phyloP scores from a whole-genome alignment of 2,888 invertebrate genomes.

The Hydriomena furcata region DNA sequence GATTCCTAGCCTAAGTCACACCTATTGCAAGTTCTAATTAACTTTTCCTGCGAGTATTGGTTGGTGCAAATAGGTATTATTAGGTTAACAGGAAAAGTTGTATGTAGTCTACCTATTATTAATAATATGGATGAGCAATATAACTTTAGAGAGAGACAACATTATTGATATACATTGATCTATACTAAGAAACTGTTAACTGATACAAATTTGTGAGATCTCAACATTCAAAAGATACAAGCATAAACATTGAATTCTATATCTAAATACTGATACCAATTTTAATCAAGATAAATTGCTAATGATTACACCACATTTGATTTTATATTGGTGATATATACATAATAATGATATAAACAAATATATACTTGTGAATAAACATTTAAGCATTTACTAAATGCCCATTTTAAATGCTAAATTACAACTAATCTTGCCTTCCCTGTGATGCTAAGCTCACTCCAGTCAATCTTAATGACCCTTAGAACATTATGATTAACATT shows the following conservation, averaged over 20 bases:
- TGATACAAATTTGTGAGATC: conserved; percentile 22
- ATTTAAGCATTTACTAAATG: conserved; percentile 18
- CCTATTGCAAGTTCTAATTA: too few relatives aligned
- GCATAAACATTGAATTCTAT: conserved; percentile 24
- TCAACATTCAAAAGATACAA: conserved; percentile 19
- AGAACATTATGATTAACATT: conserved; percentile 13
- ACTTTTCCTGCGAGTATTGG: too few relatives aligned
- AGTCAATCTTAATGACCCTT: conserved; percentile 28
- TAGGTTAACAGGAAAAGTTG: too few relatives aligned
- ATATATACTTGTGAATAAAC: conserved; percentile 13
- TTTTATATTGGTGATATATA: too few relatives aligned
- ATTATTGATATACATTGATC: too few relatives aligned
- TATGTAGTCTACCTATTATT: too few relatives aligned
- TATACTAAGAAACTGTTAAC: background rate
- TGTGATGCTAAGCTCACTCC: conserved; percentile 37
- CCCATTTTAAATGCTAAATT: too few relatives aligned
- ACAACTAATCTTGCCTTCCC: conserved; percentile 30
- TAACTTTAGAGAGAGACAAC: too few relatives aligned
- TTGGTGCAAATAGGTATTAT: too few relatives aligned
- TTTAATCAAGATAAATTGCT: conserved; percentile 4
- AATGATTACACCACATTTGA: conserved; percentile 13
- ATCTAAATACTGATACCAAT: conserved; percentile 26
- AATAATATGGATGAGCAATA: too few relatives aligned
- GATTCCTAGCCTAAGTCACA: too few relatives aligned
- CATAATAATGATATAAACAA: background rate